phyloP scores from a whole-genome alignment of 2,797 vertebrate genomes.

The Sebastes hubbsi region DNA sequence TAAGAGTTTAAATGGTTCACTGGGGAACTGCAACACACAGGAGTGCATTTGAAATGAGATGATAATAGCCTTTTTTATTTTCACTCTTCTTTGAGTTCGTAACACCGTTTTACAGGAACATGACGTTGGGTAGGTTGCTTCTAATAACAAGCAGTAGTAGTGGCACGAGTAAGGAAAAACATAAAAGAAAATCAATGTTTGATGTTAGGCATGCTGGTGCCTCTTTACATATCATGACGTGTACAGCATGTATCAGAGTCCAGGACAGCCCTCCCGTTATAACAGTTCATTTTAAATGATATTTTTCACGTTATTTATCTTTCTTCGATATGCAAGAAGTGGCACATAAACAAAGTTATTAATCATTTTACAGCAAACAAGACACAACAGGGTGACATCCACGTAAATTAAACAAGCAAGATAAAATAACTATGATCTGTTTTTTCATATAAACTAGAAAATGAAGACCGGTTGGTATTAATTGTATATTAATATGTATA shows the following conservation, averaged over 20 bases:
- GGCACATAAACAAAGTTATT: background rate
- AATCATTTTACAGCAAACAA: background rate
- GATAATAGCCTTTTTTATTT: slow-evolving; percentile 1
- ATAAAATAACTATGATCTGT: background rate
- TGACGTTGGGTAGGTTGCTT: background rate
- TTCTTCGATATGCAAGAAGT: background rate
- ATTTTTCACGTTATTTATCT: background rate
- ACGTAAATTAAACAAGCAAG: background rate
- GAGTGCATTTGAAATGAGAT: slow-evolving; percentile 7
- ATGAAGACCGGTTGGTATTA: background rate
- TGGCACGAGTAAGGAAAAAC: background rate
- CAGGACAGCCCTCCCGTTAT: background rate
- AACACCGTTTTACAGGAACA: background rate
- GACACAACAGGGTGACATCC: background rate
- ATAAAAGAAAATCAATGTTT: background rate
- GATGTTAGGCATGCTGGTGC: background rate
- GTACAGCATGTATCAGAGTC: background rate
- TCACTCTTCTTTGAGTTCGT: background rate
- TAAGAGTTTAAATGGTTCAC: slow-evolving; percentile 7
- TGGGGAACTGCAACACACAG: background rate
- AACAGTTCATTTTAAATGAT: background rate
- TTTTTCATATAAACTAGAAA: background rate
- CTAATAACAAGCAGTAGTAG: background rate
- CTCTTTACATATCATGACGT: background rate
- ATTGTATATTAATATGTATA: background rate